Base-by-base conservation (phyloP, 2,113 vertebrate genomes). In the Glareola pratincola region DNA sequence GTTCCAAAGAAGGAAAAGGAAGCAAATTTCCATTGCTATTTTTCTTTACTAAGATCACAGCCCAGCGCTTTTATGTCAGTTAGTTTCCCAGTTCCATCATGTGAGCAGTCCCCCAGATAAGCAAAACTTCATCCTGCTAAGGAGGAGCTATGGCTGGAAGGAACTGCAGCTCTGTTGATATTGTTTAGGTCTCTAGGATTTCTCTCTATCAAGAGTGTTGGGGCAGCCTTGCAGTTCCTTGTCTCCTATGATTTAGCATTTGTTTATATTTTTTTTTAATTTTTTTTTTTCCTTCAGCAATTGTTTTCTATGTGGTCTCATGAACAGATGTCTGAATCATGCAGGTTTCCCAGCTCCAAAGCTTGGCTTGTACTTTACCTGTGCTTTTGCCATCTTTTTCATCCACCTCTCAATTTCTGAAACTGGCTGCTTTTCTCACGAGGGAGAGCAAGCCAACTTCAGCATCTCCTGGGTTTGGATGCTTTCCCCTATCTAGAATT, bases 101-200 rank as follows among this genome's bases (percentile, higher is more conserved):
- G 60, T 1, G 3, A 72, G 68, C 56, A 15, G 37, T n/a, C 22
- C 51, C 45, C 24, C 3, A 12, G 32, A 14, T 23, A 20, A 56
- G 76, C 29, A 5, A 32, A 63, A 36, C 64, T 43, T 50, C 66
- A 27, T 36, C 27, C 87, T 47, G 36, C 36, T 71, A 17, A 8
- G 24, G 14, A 14, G 57, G 69, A 82, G 29, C 23, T 6, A 22
- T 8, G 16, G 17, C 4, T 36, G 41, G 10, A 27, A 66, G 34
- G 29, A 60, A 7, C 15, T 1, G 0, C 10, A 39, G 16, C 48
- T 72, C 56, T 1, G 0, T 11, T 36, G 27, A n/a, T 6, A 8
- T 20, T 56, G 36, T 56, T 84, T 36, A 39, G 50, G 43, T 21
- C 47, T 10, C 41, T 5, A 20, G 34, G 34, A 24, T 67, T 84